Base-by-base conservation (phyloP, 2,113 vertebrate species). In the Rattus rattus region DNA sequence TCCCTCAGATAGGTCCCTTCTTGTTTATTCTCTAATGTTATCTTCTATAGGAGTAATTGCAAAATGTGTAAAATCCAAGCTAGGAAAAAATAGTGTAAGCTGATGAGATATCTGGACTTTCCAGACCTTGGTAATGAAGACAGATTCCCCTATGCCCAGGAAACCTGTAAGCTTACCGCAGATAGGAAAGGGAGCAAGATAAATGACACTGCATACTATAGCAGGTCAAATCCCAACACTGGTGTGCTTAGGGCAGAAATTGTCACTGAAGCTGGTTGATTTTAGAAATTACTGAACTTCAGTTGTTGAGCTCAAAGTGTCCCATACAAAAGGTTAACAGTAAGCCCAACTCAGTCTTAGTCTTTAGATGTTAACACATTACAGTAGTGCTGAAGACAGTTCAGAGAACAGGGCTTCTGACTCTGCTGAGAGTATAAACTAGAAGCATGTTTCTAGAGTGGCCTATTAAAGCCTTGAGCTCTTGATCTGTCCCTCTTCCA, bases 291-390 rank as follows among this genome's bases (percentile, higher is more conserved):
- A 69, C 6, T 65, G 28, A 30, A 67, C 9, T 52, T 94, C 19
- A 72, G 43, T 63, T 96, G 89, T 0, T 61, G 80, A 39, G 22
- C 36, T 43, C 91, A 77, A 61, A 87, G 24, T 69, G 33, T n/a
- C 91, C 33, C 61, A 69, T 39, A 70, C 87, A 83, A 83, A 93
- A 65, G 47, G 72, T 69, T 77, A 85, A 72, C 69, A 65, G 39
- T 85, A 73, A 87, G 36, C 70, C n/a, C 30, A 20, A 16, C 7
- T 92, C 90, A 76, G 56, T 92, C n/a, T 95, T 91, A 92, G 39
- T 63, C 39, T 80, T 75, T 30, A 77, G n/a, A 88, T 65, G 80
- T 94, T 97, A 90, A 33, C 49, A 88, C 65, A 73, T 96, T 13
- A 56, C 77, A 52, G 72, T 94, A 79, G 19, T 86, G 69, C 65